These are phyloP conservation scores for Andrena hattorfiana DNA, from an alignment of 2,888 invertebrate species.

Conservation along the genomic window DNA sequence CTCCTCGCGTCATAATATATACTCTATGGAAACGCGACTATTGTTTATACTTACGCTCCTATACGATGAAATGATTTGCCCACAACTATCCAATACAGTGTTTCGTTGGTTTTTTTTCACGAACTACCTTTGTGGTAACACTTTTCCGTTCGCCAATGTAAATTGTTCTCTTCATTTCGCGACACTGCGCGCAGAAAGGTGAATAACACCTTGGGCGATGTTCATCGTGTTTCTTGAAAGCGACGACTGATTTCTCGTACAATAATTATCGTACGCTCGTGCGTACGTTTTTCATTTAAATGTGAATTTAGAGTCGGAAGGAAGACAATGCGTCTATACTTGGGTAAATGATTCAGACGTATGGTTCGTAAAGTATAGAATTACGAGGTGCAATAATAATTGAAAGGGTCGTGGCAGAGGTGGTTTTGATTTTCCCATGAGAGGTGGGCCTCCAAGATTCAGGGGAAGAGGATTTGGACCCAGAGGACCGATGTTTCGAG, in stretches of 20 bases:
- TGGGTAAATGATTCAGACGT: slow-evolving; percentile 62
- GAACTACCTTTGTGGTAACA: slow-evolving; percentile 2
- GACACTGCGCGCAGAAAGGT: background rate
- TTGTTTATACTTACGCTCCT: slow-evolving; percentile 43
- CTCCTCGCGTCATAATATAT: slow-evolving; percentile 36
- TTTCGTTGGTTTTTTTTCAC: slow-evolving; percentile 16
- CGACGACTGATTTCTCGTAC: background rate
- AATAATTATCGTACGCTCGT: background rate
- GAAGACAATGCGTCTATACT: slow-evolving; percentile 23
- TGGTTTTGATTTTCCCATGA: slow-evolving; percentile 82
- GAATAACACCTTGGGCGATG: background rate
- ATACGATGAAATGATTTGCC: slow-evolving; percentile 61
- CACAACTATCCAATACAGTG: slow-evolving; percentile 21
- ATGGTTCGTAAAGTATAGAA: slow-evolving; percentile 59
- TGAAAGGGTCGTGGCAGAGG: slow-evolving; percentile 84
- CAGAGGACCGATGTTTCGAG: slow-evolving; percentile 85
- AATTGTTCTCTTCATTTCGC: background rate
- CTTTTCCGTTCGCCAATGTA: background rate
- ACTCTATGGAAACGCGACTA: slow-evolving; percentile 56
- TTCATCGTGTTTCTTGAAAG: background rate
- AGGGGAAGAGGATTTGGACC: slow-evolving; percentile 89
- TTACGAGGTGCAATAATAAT: slow-evolving; percentile 65
- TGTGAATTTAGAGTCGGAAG: background rate
- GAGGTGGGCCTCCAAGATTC: slow-evolving; percentile 88
- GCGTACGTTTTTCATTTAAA: background rate